These are phyloP conservation scores for Polyommatus iphigenia DNA, from an alignment of 2,888 invertebrate genomes.

Conservation along the genomic window DNA sequence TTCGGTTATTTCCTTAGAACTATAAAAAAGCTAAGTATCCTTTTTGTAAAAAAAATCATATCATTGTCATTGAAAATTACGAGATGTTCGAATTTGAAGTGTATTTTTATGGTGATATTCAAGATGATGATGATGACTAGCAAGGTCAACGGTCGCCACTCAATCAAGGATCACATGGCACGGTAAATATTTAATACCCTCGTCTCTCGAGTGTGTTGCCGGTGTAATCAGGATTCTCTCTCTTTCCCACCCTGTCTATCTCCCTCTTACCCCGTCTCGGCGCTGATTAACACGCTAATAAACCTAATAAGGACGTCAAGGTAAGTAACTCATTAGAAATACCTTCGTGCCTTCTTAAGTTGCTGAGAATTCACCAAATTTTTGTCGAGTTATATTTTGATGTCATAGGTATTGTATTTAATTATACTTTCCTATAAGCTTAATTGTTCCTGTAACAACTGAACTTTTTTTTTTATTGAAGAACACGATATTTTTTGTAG, in stretches of 20 bases:
- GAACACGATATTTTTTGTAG: too few species aligned
- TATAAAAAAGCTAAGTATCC: too few species aligned
- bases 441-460: not conserved
- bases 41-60: too few species aligned
- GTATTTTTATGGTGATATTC: too few species aligned
- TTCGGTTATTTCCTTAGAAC: too few species aligned
- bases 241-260: not conserved
- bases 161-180: constrained; percentile 19
- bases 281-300: constrained; percentile 24
- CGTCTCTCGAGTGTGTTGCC: constrained; percentile 12
- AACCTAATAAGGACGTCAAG: constrained; percentile 25
- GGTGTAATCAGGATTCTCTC: constrained; percentile 6
- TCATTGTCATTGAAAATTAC: too few species aligned
- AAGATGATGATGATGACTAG: not conserved
- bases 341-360: not conserved
- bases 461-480: not conserved
- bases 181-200: constrained; percentile 19
- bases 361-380: not conserved
- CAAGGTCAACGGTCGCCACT: constrained; percentile 17
- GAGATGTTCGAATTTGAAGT: too few species aligned
- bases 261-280: not conserved
- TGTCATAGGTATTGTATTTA: not conserved
- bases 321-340: constrained; percentile 27
- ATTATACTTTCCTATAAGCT: not conserved
- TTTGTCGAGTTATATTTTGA: not conserved